Percentiles rank a stretch among this genome's conserved stretches.
Evolutionary conservation across 2,113 vertebrate genomes (phyloP).

Genomic region (Ovis canadensis): DNA sequence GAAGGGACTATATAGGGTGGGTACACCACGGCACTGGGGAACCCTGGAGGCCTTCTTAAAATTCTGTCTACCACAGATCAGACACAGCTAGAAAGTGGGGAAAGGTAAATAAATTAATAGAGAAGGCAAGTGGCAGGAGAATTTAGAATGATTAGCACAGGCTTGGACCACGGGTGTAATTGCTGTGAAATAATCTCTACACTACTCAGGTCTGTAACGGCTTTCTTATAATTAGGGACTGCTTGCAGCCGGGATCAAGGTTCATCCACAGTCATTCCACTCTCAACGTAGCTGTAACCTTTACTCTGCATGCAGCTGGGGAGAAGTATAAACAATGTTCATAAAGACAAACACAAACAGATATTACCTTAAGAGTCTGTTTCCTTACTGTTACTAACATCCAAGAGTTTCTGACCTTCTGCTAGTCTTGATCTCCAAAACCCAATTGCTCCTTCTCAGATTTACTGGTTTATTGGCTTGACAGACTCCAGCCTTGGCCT

Average conservation of each 20-base stretch:
- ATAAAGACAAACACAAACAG: not conserved
- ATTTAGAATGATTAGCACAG: not conserved
- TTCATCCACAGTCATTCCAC: not conserved
- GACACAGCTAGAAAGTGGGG: not conserved
- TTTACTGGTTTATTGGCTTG: not conserved
- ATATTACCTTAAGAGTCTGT: not conserved
- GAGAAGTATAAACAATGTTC: not conserved
- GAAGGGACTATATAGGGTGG: not conserved
- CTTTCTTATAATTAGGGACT: not conserved
- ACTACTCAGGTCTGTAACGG: not conserved
- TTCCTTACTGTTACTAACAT: not conserved
- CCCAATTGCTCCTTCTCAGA: not conserved
- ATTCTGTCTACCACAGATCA: not conserved
- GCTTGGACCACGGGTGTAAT: not conserved
- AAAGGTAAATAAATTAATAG: not conserved
- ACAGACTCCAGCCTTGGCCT: not conserved
- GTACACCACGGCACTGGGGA: too few species aligned
- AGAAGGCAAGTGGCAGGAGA: not conserved
- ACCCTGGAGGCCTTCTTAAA: not conserved
- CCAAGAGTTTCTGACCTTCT: not conserved
- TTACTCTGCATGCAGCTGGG: fast-evolving
- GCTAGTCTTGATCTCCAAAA: not conserved
- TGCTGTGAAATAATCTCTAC: not conserved
- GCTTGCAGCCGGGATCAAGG: not conserved
- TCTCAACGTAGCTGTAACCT: not conserved